Evolutionary conservation across 37 sponge, comb jelly and placozoan genomes (phyloP), one percentile per base, ranked within the genome.

Genomic region (Lycopodina hypogea): DNA sequence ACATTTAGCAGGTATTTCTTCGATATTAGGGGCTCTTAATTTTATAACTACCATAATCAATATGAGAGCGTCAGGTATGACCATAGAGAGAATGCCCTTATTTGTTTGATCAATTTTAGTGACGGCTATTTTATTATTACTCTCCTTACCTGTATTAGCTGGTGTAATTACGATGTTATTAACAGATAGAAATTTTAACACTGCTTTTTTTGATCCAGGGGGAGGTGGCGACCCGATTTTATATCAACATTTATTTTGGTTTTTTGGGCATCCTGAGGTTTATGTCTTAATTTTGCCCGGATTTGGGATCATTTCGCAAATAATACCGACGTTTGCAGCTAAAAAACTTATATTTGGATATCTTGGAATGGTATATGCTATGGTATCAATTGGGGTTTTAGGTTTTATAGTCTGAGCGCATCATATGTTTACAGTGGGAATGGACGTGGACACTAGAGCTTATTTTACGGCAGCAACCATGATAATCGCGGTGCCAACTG

Each of bases 351-450:
- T 89, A 60, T 93, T 93, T 86, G 94, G 94, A 23, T 89, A 89
- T 77, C 57, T 89, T n/a, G 94, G 94, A 11, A 93, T 93, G 90
- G 90, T 93, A 45, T 89, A 89, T 82, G 90, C 94, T 29, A 89
- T 93, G 87, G 81, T 86, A n/a, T 89, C 94, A 22, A 93, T 93
- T 71, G 94, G 90, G 34, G 42, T 93, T 53, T 93, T 93, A 62
- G 94, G 94, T 32, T 93, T 93, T 89, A 89, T 93, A 51, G 94
- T 93, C 32, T 93, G 90, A 60, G 94, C 94, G 2, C 94, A 93
- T 81, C 94, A 93, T 72, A 91, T 91, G 88, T 91, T 87, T 75
- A 91, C 94, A 42, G 84, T 93, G 1, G 94, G 94, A n/a, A 93
- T 93, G 90, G 94, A 93, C 78, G 90, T 90, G 1, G 94, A 93